phyloP scores from a whole-genome alignment of 2,888 invertebrate species.

The Drosophila demipolita region DNA sequence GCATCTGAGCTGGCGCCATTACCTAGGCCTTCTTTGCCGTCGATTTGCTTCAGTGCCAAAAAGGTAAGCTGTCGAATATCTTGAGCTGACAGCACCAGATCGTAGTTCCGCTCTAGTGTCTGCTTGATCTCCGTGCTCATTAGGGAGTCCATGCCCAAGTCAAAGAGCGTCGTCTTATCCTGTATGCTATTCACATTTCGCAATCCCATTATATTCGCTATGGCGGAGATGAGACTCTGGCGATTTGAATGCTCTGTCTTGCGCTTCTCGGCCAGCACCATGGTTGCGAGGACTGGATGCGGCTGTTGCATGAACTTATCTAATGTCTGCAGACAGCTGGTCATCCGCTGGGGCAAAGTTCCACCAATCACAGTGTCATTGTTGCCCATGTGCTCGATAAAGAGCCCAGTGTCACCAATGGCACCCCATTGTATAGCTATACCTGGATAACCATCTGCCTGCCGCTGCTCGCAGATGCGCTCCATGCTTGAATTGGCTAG shows the following conservation, averaged over 20 bases:
- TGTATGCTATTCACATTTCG: constrained; percentile 93
- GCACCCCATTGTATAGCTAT: constrained; percentile 99
- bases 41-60: constrained; percentile 88
- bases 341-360: constrained; percentile 97
- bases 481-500: constrained; percentile 99
- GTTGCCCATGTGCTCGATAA: constrained; percentile 94
- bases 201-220: constrained; percentile 95
- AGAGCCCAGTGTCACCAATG: constrained; percentile 98
- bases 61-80: constrained; percentile 95
- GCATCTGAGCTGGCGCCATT: constrained; percentile 16
- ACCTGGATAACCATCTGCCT: constrained; percentile 93
- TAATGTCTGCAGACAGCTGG: constrained; percentile 94
- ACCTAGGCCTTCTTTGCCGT: constrained; percentile 53
- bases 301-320: constrained; percentile 96
- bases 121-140: constrained; percentile 99
- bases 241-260: constrained; percentile 87
- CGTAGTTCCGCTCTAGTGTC: constrained; percentile 96
- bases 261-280: constrained; percentile 95
- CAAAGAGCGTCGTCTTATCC: constrained; percentile 92
- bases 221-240: constrained; percentile 90
- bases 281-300: constrained; percentile 91
- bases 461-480: constrained; percentile 94
- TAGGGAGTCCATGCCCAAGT: constrained; percentile 98
- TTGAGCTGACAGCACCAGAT: constrained; percentile 94
- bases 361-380: constrained; percentile 97